A percentile compares a stretch with the other conserved stretches of the same genome.
phyloP scores from a whole-genome alignment of 2,113 vertebrate genomes.

The Jacana jacana region DNA sequence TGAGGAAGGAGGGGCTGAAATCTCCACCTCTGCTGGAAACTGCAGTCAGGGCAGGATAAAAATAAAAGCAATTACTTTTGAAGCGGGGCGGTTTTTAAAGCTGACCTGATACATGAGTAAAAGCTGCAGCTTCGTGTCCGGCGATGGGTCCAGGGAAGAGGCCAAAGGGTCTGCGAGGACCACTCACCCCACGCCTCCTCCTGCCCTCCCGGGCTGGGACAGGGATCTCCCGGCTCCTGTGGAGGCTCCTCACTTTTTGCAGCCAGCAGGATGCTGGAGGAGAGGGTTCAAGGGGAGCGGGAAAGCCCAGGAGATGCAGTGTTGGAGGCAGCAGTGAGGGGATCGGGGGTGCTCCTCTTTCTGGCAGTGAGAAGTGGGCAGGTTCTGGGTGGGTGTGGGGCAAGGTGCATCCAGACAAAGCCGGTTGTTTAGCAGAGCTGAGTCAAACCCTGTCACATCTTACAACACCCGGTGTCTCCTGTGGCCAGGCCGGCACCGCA shows the following conservation, averaged over 20 bases:
- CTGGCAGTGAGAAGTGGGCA: not conserved
- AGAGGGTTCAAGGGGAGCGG: not conserved
- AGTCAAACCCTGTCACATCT: not conserved
- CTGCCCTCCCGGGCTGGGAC: not conserved
- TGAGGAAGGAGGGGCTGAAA: not conserved
- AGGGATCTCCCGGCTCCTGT: rapidly evolving
- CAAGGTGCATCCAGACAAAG: not conserved
- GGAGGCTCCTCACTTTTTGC: not conserved
- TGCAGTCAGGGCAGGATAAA: not conserved
- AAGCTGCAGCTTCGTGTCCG: not conserved
- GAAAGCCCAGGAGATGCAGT: not conserved
- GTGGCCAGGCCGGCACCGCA: rapidly evolving
- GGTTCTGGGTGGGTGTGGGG: not conserved
- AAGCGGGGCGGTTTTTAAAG: not conserved
- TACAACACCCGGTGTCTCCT: rapidly evolving
- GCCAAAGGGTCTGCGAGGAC: not conserved
- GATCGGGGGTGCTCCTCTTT: not conserved
- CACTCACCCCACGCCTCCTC: rapidly evolving
- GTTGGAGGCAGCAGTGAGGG: not conserved
- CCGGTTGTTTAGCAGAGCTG: not conserved
- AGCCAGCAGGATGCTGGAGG: rapidly evolving
- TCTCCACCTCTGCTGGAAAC: not conserved
- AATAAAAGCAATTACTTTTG: not conserved
- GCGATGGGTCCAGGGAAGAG: not conserved
- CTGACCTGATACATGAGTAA: not conserved